Evolutionary conservation across 2,797 vertebrate species (phyloP).

Genomic region (Diglossa cyanea): DNA sequence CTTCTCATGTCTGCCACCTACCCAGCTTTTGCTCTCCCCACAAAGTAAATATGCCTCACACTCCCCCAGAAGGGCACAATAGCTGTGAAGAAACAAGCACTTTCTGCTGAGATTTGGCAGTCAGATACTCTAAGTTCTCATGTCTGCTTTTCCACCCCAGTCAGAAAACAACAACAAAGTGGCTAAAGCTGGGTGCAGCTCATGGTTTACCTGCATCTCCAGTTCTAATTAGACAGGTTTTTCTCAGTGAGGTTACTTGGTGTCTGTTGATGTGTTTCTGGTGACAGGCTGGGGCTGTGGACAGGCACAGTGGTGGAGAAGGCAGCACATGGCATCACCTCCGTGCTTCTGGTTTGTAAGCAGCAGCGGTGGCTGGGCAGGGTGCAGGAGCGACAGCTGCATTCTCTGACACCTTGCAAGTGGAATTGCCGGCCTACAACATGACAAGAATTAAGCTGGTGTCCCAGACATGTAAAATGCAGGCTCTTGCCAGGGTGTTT

Average conservation of each 20-base stretch:
- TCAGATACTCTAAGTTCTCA: not conserved
- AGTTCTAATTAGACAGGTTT: not conserved
- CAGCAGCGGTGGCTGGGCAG: accelerated
- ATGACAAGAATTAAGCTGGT: not conserved
- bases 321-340: not conserved
- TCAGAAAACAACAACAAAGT: not conserved
- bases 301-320: not conserved
- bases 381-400: not conserved
- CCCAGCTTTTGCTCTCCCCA: conserved; percentile 1
- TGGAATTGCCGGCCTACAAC: not conserved
- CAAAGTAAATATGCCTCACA: not conserved
- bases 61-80: conserved; percentile 35
- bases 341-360: accelerated
- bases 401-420: not conserved
- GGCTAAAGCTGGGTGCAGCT: not conserved
- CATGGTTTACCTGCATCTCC: not conserved
- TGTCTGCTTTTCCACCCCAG: not conserved
- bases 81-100: not conserved
- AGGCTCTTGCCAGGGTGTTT: not conserved
- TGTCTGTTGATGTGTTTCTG: not conserved
- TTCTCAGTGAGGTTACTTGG: not conserved
- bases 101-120: not conserved
- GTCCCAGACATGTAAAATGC: not conserved
- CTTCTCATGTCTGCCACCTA: conserved; percentile 15
- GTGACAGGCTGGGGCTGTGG: accelerated